Evolutionary conservation across 2,888 invertebrate genomes (phyloP), one percentile per base, ranked within the genome.

Genomic region (Harmothoe impar): DNA sequence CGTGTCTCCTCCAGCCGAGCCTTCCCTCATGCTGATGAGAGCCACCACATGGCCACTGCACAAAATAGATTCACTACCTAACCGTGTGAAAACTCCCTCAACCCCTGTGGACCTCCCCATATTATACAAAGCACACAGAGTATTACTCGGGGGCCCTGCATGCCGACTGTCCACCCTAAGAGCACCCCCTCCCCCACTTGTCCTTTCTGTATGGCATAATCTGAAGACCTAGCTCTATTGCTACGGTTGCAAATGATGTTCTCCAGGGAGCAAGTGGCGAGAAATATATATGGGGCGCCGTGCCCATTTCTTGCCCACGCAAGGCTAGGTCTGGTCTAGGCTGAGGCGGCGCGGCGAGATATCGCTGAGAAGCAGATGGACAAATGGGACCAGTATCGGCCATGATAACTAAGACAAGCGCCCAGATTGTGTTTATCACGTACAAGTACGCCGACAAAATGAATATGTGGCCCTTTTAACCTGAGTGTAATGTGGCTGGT

Each of bases 351-450:
- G 81, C 81, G 12, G 25, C 35, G 81, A 43, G 81, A 81, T 43
- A 81, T 81, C 81, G 43, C 33, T 25, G 23, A 20, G 35, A n/a
- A 81, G 81, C 81, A 81, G 81, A 43, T 43, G 81, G 81, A 81
- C 81, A 43, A 43, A 81, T 35, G 81, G 43, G 81, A 81, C 81
- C 23, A 35, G 81, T 35, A 35, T 33, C 81, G n/a, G 81, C 20
- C 81, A 20, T 81, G 81, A 81, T 81, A 81, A 81, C 81, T 43
- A 81, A 81, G 81, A 81, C 81, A 81, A 81, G 81, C 25, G 35
- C 35, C n/a, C 72, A 23, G 81, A 81, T 81, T 81, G 81, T 81
- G 81, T 81, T 81, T 43, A 81, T 81, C 81, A 81, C 81, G 43
- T 33, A 43, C 81, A 81, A 81, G 81, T 81, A n/a, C n/a, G 43